These are phyloP conservation scores for Triplophysa yarkandensis DNA, from an alignment of 2,797 vertebrate species.

Conservation along the genomic window DNA sequence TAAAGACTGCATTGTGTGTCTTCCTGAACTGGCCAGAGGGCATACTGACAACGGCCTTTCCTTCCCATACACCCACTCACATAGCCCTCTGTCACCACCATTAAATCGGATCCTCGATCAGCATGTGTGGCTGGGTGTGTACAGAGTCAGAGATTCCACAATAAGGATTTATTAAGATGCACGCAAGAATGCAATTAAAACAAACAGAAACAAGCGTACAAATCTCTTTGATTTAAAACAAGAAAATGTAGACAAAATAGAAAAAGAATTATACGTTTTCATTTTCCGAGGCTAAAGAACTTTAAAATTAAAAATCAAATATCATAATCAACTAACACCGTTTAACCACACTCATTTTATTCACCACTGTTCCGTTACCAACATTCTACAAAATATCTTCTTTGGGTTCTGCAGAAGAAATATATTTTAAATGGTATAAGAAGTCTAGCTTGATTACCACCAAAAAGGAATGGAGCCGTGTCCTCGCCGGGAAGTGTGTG, in stretches of 20 bases:
- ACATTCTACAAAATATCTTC: too few relatives aligned
- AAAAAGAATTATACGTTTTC: neutral
- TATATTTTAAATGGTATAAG: neutral
- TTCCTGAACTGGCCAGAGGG: constrained; percentile 32
- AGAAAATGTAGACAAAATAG: neutral
- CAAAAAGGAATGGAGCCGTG: constrained; percentile 41
- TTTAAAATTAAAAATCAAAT: too few relatives aligned
- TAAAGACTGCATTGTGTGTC: constrained; percentile 46
- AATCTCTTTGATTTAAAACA: neutral
- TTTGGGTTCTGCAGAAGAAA: constrained; percentile 1
- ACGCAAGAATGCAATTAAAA: constrained; percentile 12
- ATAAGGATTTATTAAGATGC: constrained; percentile 26
- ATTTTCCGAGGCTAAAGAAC: neutral
- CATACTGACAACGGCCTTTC: constrained; percentile 45
- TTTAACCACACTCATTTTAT: too few relatives aligned
- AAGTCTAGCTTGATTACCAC: constrained; percentile 28
- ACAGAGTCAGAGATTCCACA: constrained; percentile 30
- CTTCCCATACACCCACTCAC: constrained; percentile 45
- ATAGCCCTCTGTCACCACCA: constrained; percentile 52
- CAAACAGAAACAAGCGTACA: constrained; percentile 13
- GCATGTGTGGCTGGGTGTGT: constrained; percentile 1
- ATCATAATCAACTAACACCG: too few relatives aligned
- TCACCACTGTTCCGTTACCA: too few relatives aligned
- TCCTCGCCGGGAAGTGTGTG: constrained; percentile 54
- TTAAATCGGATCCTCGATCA: constrained; percentile 52